Evolutionary conservation across 2,797 vertebrate genomes (phyloP).

Genomic region (Taeniopygia guttata): DNA sequence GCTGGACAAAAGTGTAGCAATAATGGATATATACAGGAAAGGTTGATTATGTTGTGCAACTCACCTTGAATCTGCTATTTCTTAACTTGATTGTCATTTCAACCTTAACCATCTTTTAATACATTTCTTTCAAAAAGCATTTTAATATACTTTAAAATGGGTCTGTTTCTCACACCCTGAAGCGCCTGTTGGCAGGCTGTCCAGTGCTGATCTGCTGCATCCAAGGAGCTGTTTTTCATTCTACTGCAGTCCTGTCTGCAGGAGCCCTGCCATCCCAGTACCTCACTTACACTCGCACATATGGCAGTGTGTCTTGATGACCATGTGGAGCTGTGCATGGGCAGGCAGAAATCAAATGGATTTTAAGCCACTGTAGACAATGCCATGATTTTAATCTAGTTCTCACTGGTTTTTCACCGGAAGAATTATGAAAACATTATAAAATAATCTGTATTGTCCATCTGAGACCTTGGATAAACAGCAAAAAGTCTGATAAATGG

Average conservation of each 20-base stretch:
- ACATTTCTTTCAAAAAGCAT: background rate
- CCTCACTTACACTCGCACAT: background rate
- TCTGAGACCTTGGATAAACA: background rate
- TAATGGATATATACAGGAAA: background rate
- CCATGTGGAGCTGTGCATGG: background rate
- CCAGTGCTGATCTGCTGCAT: background rate
- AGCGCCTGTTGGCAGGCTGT: background rate
- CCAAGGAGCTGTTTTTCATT: background rate
- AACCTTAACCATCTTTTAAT: background rate
- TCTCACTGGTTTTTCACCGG: background rate
- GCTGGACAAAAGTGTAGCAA: background rate
- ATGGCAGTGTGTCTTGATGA: background rate
- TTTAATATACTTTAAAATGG: background rate
- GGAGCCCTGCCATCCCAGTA: background rate
- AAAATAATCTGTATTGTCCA: background rate
- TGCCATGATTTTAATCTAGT: background rate
- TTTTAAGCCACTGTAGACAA: background rate
- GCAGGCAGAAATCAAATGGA: background rate
- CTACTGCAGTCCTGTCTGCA: background rate
- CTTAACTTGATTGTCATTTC: background rate
- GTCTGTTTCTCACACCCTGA: background rate
- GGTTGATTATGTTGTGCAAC: background rate
- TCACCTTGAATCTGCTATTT: background rate
- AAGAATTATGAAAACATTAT: background rate
- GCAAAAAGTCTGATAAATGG: background rate